phyloP scores from a whole-genome alignment of 2,113 vertebrate genomes.

The Campylomormyrus numenius region DNA sequence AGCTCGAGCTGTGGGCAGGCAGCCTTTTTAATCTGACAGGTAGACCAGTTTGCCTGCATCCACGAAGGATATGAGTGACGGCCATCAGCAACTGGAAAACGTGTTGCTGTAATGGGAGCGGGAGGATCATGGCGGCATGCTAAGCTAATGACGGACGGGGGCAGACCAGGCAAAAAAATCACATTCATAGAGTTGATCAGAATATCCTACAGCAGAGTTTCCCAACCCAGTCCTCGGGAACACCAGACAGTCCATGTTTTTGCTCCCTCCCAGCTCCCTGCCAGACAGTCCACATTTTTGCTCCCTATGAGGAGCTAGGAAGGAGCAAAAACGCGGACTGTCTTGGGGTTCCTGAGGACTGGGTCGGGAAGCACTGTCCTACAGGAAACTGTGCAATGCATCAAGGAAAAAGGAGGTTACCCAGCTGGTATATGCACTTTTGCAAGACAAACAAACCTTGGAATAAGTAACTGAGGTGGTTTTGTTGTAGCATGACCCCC shows the following conservation, averaged over 20 bases:
- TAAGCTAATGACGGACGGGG: background rate
- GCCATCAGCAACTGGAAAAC: background rate
- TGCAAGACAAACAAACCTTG: background rate
- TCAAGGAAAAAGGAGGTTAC: background rate
- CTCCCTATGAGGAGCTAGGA: too few relatives aligned
- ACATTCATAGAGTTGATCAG: background rate
- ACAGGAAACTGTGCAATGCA: background rate
- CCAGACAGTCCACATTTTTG: too few relatives aligned
- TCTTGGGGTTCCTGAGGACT: too few relatives aligned
- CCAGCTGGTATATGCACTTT: background rate
- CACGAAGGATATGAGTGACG: background rate
- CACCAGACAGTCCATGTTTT: background rate
- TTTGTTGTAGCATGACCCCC: background rate
- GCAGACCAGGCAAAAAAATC: background rate
- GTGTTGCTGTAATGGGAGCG: background rate
- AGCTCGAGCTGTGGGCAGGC: background rate
- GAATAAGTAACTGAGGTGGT: background rate
- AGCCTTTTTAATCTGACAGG: background rate
- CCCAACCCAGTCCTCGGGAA: background rate
- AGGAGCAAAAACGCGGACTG: too few relatives aligned
- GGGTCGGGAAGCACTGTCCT: background rate
- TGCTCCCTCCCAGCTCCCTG: background rate
- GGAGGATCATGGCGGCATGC: background rate
- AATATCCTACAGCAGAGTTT: background rate
- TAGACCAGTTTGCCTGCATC: background rate